Evolutionary conservation across 2,113 vertebrate species (phyloP), one percentile per base, ranked within the genome.

Genomic region (Ochotona princeps): DNA sequence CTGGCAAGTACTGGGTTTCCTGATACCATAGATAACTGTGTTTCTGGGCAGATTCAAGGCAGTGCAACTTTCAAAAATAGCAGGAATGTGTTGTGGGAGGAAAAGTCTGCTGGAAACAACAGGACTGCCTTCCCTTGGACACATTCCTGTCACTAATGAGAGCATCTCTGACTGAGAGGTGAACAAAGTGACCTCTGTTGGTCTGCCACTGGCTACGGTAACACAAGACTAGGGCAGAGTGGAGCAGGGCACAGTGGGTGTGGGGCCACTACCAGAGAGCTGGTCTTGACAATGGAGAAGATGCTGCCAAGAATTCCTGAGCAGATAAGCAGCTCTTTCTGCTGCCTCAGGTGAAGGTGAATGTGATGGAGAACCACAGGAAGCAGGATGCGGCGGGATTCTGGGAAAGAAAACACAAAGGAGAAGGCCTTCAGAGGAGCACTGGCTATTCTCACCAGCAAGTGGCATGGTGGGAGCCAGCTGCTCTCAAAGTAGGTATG

Each of bases 331-430:
- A 99, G 98, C 97, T 99, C 99, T 84, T 99, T 99, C 98, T 99
- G 99, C 96, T 99, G 99, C 60, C 99, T 98, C 79, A 99, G 98
- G 93, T 99, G 99, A 63, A 99, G 98, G 97, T 99, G 99, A 95
- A 99, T 99, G 97, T 99, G 99, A 97, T 99, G 99, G 8, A 99
- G 98, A 65, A 99, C 99, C 72, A 99, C 99, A 15, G 99, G 99
- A 17, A 99, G 98, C 70, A 99, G 98, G 96, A 99, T 99, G 96
- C 99, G 98, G 2, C 99, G 99, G 54, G 99, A 99, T 97, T 99
- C 99, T 99, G 98, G 74, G 92, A 91, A 74, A 96, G 94, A 89
- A 92, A 96, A 97, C 90, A 94, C 51, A 4, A 35, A 90, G 13
- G 70, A 38, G 81, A 63, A 47, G 49, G 35, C 44, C 81, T 89